Evolutionary conservation across 2,888 invertebrate species (phyloP).

Genomic region (Eilema griseolum): DNA sequence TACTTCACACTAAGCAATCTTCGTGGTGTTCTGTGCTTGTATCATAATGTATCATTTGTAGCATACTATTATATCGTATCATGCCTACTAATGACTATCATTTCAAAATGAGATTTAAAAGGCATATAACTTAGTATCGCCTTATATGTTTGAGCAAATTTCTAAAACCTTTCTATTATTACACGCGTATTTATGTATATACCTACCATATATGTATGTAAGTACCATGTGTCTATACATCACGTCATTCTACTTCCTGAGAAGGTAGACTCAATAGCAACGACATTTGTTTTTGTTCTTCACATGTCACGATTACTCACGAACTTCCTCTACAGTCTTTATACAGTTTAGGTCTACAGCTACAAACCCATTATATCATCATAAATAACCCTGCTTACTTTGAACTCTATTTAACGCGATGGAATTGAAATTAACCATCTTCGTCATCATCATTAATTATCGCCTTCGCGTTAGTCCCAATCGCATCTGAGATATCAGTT

Average conservation of each 20-base stretch:
- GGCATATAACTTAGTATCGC: not conserved
- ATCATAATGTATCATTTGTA: not conserved
- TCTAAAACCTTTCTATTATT: not conserved
- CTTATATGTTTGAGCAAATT: not conserved
- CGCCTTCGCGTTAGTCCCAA: too few relatives aligned
- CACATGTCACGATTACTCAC: not conserved
- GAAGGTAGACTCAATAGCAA: not conserved
- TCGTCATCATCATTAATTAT: not conserved
- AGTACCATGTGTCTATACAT: too few relatives aligned
- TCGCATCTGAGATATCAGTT: too few relatives aligned
- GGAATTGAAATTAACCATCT: not conserved
- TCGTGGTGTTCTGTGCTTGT: not conserved
- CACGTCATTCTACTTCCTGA: not conserved
- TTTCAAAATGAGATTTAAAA: not conserved
- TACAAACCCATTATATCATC: too few relatives aligned
- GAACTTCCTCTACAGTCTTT: not conserved
- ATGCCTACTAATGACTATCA: not conserved
- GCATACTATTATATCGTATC: not conserved
- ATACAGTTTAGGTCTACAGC: too few relatives aligned
- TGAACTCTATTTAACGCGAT: not conserved
- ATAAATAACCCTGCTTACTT: not conserved
- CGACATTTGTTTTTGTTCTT: not conserved
- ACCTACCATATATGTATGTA: too few relatives aligned
- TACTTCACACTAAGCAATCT: not conserved
- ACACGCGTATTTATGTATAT: not conserved